These are phyloP conservation scores for Poecilia wingei DNA, from an alignment of 2,797 vertebrate genomes.

Conservation along the genomic window DNA sequence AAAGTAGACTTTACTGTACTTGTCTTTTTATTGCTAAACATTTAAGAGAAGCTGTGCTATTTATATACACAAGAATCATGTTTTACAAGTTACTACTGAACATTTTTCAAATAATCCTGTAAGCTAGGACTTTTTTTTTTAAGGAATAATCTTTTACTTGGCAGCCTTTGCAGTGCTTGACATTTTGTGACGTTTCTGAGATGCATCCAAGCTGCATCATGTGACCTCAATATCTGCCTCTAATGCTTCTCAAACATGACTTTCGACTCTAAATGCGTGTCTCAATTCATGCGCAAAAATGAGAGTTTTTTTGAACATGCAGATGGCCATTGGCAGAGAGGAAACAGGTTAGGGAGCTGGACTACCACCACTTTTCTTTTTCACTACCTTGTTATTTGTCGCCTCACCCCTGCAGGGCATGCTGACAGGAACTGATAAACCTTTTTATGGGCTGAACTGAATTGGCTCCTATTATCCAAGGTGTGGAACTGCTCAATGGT, in stretches of 20 bases:
- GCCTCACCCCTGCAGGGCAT: slow-evolving; percentile 79
- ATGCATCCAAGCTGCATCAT: slow-evolving; percentile 33
- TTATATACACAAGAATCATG: neutral
- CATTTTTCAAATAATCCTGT: neutral
- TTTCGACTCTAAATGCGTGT: slow-evolving; percentile 62
- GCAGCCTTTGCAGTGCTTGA: slow-evolving; percentile 48
- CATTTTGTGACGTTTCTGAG: slow-evolving; percentile 51
- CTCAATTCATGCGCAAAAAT: slow-evolving; percentile 64
- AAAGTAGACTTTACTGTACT: neutral
- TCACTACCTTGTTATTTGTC: slow-evolving; percentile 80
- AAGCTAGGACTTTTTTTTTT: neutral
- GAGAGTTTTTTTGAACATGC: slow-evolving; percentile 71
- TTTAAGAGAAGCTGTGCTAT: neutral
- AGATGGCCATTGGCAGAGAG: slow-evolving; percentile 70
- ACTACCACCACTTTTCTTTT: slow-evolving; percentile 74
- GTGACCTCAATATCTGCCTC: slow-evolving; percentile 51
- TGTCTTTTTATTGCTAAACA: neutral
- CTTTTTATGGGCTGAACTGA: slow-evolving; percentile 83
- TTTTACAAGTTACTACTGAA: neutral
- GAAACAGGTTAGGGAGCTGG: slow-evolving; percentile 72
- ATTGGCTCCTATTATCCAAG: slow-evolving; percentile 84
- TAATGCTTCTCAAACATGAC: slow-evolving; percentile 55
- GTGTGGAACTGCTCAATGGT: slow-evolving; percentile 80
- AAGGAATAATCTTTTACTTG: slow-evolving; percentile 12
- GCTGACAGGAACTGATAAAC: slow-evolving; percentile 84